phyloP scores from a whole-genome alignment of 2,888 invertebrate species.

The Microplitis deprimator region DNA sequence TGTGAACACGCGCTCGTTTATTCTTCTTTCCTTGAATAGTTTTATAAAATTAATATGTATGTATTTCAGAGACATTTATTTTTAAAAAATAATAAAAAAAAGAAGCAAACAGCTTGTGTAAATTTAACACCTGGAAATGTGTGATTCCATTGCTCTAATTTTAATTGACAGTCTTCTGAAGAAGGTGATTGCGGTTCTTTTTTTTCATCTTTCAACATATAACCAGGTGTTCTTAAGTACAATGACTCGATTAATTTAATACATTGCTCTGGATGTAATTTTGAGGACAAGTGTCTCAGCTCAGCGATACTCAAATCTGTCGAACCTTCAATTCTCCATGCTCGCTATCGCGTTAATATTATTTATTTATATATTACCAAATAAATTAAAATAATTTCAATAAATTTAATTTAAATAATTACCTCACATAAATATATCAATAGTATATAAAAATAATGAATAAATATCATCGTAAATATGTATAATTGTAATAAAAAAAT shows the following conservation, averaged over 20 bases:
- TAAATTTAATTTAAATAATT: neutral
- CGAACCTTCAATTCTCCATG: slow-evolving; percentile 46
- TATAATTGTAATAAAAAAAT: slow-evolving; percentile 45
- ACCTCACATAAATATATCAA: slow-evolving; percentile 46
- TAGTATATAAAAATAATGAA: slow-evolving; percentile 51
- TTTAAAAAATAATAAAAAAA: neutral
- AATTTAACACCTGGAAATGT: slow-evolving; percentile 52
- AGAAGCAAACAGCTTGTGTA: neutral
- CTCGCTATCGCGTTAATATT: slow-evolving; percentile 42
- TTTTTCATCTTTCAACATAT: slow-evolving; percentile 25
- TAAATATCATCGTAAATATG: slow-evolving; percentile 56
- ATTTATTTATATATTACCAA: neutral
- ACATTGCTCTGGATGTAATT: slow-evolving; percentile 55
- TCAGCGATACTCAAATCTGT: slow-evolving; percentile 50
- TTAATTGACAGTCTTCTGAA: slow-evolving; percentile 49
- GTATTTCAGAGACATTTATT: neutral
- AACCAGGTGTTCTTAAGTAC: slow-evolving; percentile 41
- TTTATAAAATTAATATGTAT: neutral
- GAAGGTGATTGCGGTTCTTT: slow-evolving; percentile 22
- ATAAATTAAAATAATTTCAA: neutral
- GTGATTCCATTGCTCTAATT: slow-evolving; percentile 54
- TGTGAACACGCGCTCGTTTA: slow-evolving; percentile 43
- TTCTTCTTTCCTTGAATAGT: slow-evolving; percentile 36
- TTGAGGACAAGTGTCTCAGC: slow-evolving; percentile 49
- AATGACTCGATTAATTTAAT: slow-evolving; percentile 51